A percentile compares a stretch with the other conserved stretches of the same genome.
Evolutionary conservation across 1,140 invertebrate genomes (phyloP).

Genomic region (Drosophila murphyi): DNA sequence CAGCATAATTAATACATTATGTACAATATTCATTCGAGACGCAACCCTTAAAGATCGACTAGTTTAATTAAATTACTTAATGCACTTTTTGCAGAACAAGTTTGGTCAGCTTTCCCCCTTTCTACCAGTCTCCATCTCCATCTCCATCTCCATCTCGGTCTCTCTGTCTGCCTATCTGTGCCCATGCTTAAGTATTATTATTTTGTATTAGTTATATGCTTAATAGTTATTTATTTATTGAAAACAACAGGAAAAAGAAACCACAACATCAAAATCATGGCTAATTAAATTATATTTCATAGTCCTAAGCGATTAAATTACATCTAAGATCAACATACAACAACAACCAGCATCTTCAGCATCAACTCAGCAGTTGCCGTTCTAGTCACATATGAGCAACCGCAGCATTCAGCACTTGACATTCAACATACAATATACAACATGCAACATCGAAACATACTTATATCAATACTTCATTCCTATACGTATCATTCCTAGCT

Average conservation of each 20-base stretch:
- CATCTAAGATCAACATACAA: no score
- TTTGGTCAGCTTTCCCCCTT: constrained; percentile 12
- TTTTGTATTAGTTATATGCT: neutral
- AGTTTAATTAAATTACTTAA: constrained; percentile 77
- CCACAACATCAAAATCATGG: neutral
- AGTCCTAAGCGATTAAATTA: no score
- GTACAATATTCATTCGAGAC: constrained; percentile 18
- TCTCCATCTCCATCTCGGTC: neutral
- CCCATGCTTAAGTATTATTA: constrained; percentile 15
- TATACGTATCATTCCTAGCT: neutral
- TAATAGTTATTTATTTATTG: constrained; percentile 13
- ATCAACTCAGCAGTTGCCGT: constrained; percentile 58
- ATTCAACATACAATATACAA: neutral
- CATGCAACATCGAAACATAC: no score
- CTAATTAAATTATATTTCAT: neutral
- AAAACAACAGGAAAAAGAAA: neutral
- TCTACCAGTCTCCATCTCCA: neutral
- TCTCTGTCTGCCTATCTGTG: neutral
- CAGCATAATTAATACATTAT: constrained; percentile 13
- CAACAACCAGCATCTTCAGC: neutral
- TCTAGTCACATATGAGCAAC: constrained; percentile 73
- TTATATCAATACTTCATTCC: no score
- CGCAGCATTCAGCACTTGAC: constrained; percentile 15
- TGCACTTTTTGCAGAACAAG: constrained; percentile 44
- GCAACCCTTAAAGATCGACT: constrained; percentile 39